Conservation (phyloP, 1,140 invertebrate genomes). For the Psix sp. region DNA sequence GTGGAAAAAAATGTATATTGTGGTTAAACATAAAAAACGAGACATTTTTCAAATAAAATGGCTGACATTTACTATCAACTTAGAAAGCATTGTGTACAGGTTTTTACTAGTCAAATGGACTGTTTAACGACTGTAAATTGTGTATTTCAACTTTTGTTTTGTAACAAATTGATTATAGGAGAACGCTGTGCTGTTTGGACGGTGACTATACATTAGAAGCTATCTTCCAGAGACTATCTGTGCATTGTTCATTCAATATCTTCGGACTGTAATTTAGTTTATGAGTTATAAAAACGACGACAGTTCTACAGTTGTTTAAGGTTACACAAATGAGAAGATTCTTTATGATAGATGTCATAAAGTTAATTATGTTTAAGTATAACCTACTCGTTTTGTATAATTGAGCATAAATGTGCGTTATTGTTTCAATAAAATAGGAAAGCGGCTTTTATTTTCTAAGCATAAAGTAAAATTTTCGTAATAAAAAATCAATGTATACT, state of each 20-base stretch:
- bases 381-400: not conserved
- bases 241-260: constrained; percentile 33
- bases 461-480: too few relatives aligned
- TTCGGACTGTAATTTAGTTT: constrained; percentile 22
- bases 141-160: constrained; percentile 17
- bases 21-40: too few relatives aligned
- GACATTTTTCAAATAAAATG: constrained; percentile 4
- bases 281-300: constrained; percentile 23
- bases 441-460: too few relatives aligned
- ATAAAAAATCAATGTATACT: too few relatives aligned
- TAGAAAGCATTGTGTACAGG: not conserved
- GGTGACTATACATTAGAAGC: constrained; percentile 18
- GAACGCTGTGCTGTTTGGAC: constrained; percentile 20
- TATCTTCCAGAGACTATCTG: constrained; percentile 31
- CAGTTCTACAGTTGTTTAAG: constrained; percentile 25
- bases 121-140: constrained; percentile 14
- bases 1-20: too few relatives aligned
- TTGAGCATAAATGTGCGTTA: constrained; percentile 8
- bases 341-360: constrained; percentile 19
- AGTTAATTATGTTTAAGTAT: constrained; percentile 15
- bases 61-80: not conserved
- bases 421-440: too few relatives aligned
- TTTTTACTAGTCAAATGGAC: constrained; percentile 1
- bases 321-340: not conserved
- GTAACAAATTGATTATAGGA: constrained; percentile 18